Base-by-base conservation (phyloP, 2,113 vertebrate species). In the Anolis carolinensis region DNA sequence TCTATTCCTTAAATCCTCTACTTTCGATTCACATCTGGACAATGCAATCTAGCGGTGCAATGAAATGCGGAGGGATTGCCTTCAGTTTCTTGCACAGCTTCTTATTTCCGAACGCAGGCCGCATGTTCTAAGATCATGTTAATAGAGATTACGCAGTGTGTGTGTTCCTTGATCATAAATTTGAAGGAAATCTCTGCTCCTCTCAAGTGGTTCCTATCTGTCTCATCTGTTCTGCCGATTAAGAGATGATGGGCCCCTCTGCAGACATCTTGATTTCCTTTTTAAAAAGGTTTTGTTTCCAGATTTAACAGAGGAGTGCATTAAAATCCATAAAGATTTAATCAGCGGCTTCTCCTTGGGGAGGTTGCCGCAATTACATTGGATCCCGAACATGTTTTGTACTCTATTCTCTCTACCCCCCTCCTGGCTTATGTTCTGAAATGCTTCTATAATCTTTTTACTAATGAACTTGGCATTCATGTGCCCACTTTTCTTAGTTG, bases 281-380 rank as follows among this genome's bases (percentile, higher is more conserved):
- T 32, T 79, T 59, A 59, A 83, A 83, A 68, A 90, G 73, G 71
- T 86, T 63, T 70, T 92, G 82, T 93, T 95, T 96, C 92, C 89
- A 27, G 71, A 93, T 88, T 91, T 91, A 92, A 93, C 90, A 93
- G 93, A 95, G 94, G 87, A 88, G 88, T 92, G 89, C 88, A 93
- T 95, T 95, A 94, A 94, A 94, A 93, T 90, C 91, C 89, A 95
- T 95, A 95, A 95, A 96, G 95, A 95, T 96, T 95, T 96, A 93
- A 95, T 93, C 86, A 87, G 87, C 14, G 13, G 74, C 83, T 91
- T 88, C 87, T 83, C 90, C 90, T 95, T 65, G 32, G 89, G 74
- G 89, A 89, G 86, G n/a, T 81, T 88, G 72, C 79, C 36, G 81
- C 81, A 77, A 79, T 90, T 91, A 86, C 5, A 79, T 83, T 91